Percentiles rank a stretch among this genome's conserved stretches.
These are phyloP conservation scores for Catharus ustulatus DNA, from an alignment of 2,797 vertebrate species.

Conservation along the genomic window DNA sequence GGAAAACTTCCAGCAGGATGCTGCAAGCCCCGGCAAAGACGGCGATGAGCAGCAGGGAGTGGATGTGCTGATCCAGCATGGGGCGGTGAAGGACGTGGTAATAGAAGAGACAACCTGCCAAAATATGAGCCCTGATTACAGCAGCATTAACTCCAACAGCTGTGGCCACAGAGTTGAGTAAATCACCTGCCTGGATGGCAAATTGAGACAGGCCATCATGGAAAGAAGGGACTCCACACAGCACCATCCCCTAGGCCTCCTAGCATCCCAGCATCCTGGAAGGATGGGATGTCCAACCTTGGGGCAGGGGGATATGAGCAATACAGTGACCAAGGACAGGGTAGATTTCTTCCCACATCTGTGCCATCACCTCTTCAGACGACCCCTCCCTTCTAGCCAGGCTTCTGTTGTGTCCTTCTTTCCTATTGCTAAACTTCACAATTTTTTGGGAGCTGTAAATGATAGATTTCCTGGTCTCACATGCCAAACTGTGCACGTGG, in stretches of 20 bases:
- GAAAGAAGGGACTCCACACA: not conserved
- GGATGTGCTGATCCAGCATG: slow-evolving; percentile 88
- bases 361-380: not conserved
- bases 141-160: not conserved
- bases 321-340: not conserved
- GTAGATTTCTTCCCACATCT: not conserved
- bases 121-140: not conserved
- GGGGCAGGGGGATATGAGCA: not conserved
- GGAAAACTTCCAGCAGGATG: slow-evolving; percentile 83
- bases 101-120: slow-evolving; percentile 91
- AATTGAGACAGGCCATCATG: rapidly evolving
- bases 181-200: not conserved
- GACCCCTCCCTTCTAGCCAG: not conserved
- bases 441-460: not conserved
- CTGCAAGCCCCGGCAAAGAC: slow-evolving; percentile 80
- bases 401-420: not conserved
- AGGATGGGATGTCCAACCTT: not conserved
- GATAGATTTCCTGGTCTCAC: not conserved
- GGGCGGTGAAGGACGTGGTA: slow-evolving; percentile 86
- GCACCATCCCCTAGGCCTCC: not conserved
- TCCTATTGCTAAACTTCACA: not conserved
- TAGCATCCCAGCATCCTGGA: not conserved
- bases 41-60: slow-evolving; percentile 84
- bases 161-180: rapidly evolving
- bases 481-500: not conserved